Evolutionary conservation across 2,797 vertebrate species (phyloP), one percentile per base, ranked within the genome.

Genomic region (Typhlichthys eigenmanni): DNA sequence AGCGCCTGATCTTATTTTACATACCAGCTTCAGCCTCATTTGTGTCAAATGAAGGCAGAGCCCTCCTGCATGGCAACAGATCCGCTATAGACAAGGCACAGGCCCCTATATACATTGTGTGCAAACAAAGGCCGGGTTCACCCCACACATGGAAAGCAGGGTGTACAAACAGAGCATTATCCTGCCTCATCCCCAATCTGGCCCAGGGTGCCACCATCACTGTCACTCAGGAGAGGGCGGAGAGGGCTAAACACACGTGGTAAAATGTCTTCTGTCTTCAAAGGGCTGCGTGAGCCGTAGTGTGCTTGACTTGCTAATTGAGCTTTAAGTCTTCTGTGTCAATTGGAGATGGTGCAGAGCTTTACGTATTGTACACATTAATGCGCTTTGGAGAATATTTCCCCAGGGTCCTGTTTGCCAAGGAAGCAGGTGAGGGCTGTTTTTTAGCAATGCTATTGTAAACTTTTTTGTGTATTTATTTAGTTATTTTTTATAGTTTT

Each of bases 331-430:
- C 88, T 72, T 89, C 82, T 89, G 83, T 91, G 90, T 94, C 91
- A 91, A 87, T 92, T 91, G 89, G 84, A 93, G 91, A 91, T 87
- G 86, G 87, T 71, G 85, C 88, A 87, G 84, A 91, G 90, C 89
- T 90, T 92, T 91, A 90, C 92, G 91, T 92, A 89, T 92, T 92
- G 91, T 92, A 89, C 92, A 92, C 91, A 93, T 93, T 93, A 92
- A 92, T 92, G 87, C 85, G 88, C 89, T 92, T 92, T 91, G 78
- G 80, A 89, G 89, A 88, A 90, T 91, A 88, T 92, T 91, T 91
- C 90, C 90, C 91, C 72, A 69, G 91, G 88, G 91, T 86, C 84
- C 75, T 83, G 83, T 84, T 84, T 83, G 76, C 85, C 67, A 71
- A 73, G 70, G 72, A 80, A 69, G 80, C 68, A 69, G 55, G 74